phyloP scores from a whole-genome alignment of 2,888 invertebrate genomes.

The Heliconius aoede region DNA sequence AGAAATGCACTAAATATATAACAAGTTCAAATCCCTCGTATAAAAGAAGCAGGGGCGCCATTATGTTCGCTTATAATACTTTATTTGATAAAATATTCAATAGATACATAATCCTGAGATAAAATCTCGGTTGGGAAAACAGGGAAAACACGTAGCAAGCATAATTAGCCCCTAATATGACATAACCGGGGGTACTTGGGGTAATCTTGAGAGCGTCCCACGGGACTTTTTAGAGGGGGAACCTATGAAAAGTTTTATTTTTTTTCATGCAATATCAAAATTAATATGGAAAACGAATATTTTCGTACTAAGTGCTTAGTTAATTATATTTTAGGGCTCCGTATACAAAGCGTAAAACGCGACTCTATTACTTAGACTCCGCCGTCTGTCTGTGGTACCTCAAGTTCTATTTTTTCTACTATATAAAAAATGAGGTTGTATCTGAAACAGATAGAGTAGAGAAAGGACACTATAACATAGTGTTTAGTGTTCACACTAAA shows the following conservation, averaged over 20 bases:
- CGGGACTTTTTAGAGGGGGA: constrained; percentile 44
- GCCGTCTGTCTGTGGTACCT: too few relatives aligned
- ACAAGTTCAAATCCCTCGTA: background rate
- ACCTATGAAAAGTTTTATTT: constrained; percentile 40
- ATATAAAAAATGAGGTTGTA: too few relatives aligned
- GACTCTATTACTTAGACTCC: too few relatives aligned
- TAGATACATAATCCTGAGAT: constrained; percentile 31
- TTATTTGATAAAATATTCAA: constrained; percentile 36
- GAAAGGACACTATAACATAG: too few relatives aligned
- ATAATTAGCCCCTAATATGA: constrained; percentile 71
- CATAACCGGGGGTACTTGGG: constrained; percentile 57
- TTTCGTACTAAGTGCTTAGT: constrained; percentile 1
- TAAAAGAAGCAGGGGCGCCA: constrained; percentile 4
- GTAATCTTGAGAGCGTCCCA: constrained; percentile 49
- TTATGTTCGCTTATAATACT: background rate
- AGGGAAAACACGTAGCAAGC: constrained; percentile 60
- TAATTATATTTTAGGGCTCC: constrained; percentile 1
- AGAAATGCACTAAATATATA: background rate
- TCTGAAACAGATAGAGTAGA: too few relatives aligned
- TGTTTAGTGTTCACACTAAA: too few relatives aligned
- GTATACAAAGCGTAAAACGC: too few relatives aligned
- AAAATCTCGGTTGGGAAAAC: constrained; percentile 57
- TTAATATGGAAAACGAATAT: constrained; percentile 16
- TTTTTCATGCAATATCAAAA: constrained; percentile 38
- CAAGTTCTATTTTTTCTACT: too few relatives aligned